Evolutionary conservation across 1,140 invertebrate species (phyloP).

Genomic region (Aphaenogaster ashmeadi): DNA sequence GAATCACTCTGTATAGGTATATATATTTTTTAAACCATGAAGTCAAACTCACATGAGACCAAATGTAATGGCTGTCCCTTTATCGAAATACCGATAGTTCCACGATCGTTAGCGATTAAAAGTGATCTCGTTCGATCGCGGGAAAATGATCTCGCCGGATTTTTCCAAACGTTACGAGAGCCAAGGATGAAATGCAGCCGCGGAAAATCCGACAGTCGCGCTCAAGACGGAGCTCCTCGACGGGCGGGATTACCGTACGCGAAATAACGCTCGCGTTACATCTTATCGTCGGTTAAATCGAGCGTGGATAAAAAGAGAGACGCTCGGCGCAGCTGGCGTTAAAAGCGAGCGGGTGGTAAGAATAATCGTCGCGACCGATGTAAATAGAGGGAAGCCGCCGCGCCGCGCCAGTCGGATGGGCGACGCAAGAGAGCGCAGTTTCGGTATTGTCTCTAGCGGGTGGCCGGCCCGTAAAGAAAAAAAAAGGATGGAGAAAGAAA

Average conservation of each 20-base stretch:
- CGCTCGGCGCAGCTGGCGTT: conserved; percentile 29
- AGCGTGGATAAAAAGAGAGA: conserved; percentile 33
- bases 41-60: background rate
- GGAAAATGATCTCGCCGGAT: background rate
- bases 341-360: conserved; percentile 45
- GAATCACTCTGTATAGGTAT: too few relatives aligned
- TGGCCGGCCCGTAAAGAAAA: conserved; percentile 8
- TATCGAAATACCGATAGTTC: background rate
- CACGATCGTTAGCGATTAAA: background rate
- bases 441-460: conserved; percentile 75
- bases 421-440: conserved; percentile 58
- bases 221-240: background rate
- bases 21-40: background rate
- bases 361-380: conserved; percentile 57
- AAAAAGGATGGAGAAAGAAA: conserved; percentile 31
- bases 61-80: too few relatives aligned
- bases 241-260: background rate
- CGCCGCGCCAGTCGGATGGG: background rate
- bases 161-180: background rate
- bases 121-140: background rate
- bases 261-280: conserved; percentile 41
- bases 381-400: conserved; percentile 44
- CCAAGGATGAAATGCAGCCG: background rate
- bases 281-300: conserved; percentile 66
- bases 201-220: background rate